Conservation (phyloP, 2,888 invertebrate genomes). For the Athetis lepigone region DNA sequence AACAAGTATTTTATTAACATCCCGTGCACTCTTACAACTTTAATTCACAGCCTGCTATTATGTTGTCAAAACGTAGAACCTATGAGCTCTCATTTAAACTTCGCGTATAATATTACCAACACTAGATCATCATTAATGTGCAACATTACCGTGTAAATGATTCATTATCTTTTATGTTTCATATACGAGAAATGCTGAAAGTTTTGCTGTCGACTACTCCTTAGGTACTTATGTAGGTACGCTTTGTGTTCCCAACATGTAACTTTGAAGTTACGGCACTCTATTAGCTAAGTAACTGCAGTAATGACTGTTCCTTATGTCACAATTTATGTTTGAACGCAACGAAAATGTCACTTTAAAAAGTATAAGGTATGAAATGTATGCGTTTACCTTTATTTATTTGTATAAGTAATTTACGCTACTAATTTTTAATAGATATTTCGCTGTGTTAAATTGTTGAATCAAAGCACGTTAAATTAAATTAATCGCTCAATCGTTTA, state of each 20-base stretch:
- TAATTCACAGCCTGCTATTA: slow-evolving; percentile 45
- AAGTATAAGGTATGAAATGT: not conserved
- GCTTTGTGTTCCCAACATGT: slow-evolving; percentile 52
- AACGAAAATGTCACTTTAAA: slow-evolving; percentile 12
- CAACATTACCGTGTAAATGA: slow-evolving; percentile 62
- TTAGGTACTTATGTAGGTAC: slow-evolving; percentile 62
- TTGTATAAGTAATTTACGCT: slow-evolving; percentile 17
- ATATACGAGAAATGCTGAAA: slow-evolving; percentile 63
- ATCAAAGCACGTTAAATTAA: slow-evolving; percentile 37
- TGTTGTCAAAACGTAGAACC: slow-evolving; percentile 43
- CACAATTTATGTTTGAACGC: slow-evolving; percentile 11
- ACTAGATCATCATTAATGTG: slow-evolving; percentile 59
- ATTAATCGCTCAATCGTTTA: slow-evolving; percentile 54
- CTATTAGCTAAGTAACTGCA: slow-evolving; percentile 39
- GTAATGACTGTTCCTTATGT: slow-evolving; percentile 17
- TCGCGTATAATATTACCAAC: slow-evolving; percentile 47
- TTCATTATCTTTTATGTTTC: slow-evolving; percentile 69
- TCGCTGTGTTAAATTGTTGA: slow-evolving; percentile 4
- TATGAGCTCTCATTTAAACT: slow-evolving; percentile 47
- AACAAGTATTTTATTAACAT: slow-evolving; percentile 34
- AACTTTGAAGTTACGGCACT: slow-evolving; percentile 33
- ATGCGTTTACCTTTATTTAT: slow-evolving; percentile 15
- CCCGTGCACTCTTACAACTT: slow-evolving; percentile 28
- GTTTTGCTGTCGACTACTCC: slow-evolving; percentile 67
- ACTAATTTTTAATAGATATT: slow-evolving; percentile 35